Conservation (phyloP, 2,888 invertebrate genomes). For the Macrophya annulata region DNA sequence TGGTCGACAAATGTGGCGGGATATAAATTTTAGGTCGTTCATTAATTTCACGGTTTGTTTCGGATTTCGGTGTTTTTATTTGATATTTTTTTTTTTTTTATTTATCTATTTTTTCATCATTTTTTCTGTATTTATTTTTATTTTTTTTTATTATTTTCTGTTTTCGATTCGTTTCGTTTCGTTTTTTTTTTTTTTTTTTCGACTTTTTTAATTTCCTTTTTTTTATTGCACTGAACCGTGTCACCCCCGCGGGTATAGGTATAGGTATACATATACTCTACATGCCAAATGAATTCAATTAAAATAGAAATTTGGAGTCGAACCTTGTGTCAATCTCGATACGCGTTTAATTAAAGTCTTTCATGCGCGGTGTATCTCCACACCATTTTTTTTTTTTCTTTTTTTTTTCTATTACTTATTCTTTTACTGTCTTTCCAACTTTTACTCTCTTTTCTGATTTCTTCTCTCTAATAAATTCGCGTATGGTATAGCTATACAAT, state of each 20-base stretch:
- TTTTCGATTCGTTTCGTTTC: not conserved
- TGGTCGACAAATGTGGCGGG: slow-evolving; percentile 65
- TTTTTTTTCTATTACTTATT: not conserved
- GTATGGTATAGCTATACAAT: not conserved
- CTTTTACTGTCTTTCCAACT: not conserved
- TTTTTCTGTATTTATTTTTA: not conserved
- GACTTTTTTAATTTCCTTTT: not conserved
- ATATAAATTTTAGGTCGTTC: slow-evolving; percentile 72
- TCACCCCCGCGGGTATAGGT: not conserved
- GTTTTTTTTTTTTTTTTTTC: not conserved
- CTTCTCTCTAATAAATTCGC: not conserved
- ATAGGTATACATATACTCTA: not conserved
- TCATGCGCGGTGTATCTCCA: not conserved
- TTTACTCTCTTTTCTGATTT: not conserved
- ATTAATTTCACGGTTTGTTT: slow-evolving; percentile 75
- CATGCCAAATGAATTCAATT: slow-evolving; percentile 39
- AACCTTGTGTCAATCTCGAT: slow-evolving; percentile 40
- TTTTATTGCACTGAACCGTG: slow-evolving; percentile 1
- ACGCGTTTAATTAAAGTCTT: slow-evolving; percentile 35
- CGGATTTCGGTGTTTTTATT: slow-evolving; percentile 61
- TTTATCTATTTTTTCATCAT: slow-evolving; percentile 46
- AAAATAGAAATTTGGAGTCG: slow-evolving; percentile 29
- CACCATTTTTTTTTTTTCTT: not conserved
- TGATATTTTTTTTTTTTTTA: not conserved
- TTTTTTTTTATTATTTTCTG: not conserved